These are phyloP conservation scores for Limnodromus scolopaceus DNA, from an alignment of 2,797 vertebrate species.

Conservation along the genomic window DNA sequence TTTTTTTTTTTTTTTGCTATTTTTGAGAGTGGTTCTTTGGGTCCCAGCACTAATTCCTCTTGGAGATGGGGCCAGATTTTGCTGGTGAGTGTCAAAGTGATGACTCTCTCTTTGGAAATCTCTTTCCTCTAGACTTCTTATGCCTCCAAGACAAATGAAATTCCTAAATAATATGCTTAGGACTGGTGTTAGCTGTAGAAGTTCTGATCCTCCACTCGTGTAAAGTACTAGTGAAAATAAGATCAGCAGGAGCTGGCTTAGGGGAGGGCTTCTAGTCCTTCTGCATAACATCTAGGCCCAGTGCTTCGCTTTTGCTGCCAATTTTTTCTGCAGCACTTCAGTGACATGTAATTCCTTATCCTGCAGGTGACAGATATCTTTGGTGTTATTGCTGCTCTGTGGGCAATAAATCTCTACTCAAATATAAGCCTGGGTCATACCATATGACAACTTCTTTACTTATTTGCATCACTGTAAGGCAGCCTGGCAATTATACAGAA, in stretches of 20 bases:
- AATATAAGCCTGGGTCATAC: conserved; percentile 38
- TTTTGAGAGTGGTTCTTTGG: not conserved
- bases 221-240: not conserved
- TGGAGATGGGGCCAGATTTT: not conserved
- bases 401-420: conserved; percentile 22
- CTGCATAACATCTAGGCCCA: not conserved
- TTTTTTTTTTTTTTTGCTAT: rapidly evolving
- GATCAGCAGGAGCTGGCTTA: not conserved
- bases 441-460: conserved; percentile 47
- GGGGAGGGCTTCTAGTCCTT: not conserved
- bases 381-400: conserved; percentile 1
- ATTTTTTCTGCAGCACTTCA: not conserved
- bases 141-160: not conserved
- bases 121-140: not conserved
- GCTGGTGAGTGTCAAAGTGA: not conserved
- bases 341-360: not conserved
- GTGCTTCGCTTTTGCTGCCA: not conserved
- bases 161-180: not conserved
- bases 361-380: conserved; percentile 18
- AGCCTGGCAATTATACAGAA: conserved; percentile 58
- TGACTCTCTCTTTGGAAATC: not conserved
- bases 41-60: not conserved
- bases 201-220: not conserved
- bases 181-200: not conserved
- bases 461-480: conserved; percentile 54